Evolutionary conservation across 2,113 vertebrate species (phyloP).

Genomic region (Cranoglanis bouderius): DNA sequence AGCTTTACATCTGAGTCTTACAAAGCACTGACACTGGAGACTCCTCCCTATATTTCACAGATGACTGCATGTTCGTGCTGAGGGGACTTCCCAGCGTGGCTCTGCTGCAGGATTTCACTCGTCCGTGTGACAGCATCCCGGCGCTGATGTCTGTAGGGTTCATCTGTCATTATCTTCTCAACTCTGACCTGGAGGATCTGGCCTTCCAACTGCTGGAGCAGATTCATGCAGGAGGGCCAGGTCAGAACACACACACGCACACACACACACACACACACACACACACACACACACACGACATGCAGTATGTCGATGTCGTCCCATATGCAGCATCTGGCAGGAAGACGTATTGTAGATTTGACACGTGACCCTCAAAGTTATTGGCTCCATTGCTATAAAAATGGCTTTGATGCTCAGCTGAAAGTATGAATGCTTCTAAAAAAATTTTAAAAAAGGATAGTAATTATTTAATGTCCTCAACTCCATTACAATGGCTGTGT

Average conservation of each 20-base stretch:
- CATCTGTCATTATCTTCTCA: constrained; percentile 61
- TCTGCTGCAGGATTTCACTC: constrained; percentile 66
- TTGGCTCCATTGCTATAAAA: background rate
- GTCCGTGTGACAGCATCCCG: constrained; percentile 60
- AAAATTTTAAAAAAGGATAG: no score
- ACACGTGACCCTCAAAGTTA: background rate
- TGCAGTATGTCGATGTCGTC: background rate
- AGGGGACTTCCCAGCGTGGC: constrained; percentile 59
- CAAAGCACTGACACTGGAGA: background rate
- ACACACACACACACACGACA: background rate
- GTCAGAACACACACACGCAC: constrained; percentile 50
- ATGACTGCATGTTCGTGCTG: constrained; percentile 70
- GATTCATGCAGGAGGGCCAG: constrained; percentile 56
- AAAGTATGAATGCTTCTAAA: background rate
- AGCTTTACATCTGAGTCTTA: background rate
- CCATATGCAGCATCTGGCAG: background rate
- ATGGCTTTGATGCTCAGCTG: background rate
- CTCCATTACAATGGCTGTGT: background rate
- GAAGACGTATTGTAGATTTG: background rate
- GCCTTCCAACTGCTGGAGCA: constrained; percentile 67
- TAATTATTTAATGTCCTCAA: no score
- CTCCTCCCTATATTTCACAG: constrained; percentile 47
- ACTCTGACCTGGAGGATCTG: constrained; percentile 57
- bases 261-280: background rate
- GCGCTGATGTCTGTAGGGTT: constrained; percentile 61